Base-by-base conservation (phyloP, 2,888 invertebrate species). In the Cotesia congregata region DNA sequence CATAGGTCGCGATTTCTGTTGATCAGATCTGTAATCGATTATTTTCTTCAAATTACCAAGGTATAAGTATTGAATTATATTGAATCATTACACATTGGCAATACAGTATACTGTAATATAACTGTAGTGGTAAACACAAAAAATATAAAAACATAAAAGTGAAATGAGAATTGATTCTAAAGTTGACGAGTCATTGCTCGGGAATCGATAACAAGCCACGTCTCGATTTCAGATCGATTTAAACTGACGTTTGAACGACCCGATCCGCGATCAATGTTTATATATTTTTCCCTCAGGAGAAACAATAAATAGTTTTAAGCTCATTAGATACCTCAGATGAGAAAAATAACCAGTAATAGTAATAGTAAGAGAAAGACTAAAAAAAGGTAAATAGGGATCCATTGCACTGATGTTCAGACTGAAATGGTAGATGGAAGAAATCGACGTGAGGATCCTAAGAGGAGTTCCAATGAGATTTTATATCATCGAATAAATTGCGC, bases 281-380 rank as follows among this genome's bases (percentile, higher is more conserved):
- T 73, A 65, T 74, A n/a, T 38, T 67, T 68, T 59, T 68, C n/a
- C 39, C 20, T 39, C 61, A 20, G 7, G 41, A 59, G 62, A 73
- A 77, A 77, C 74, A 77, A 77, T 77, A 74, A 77, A 74, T 74
- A 69, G 70, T 74, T 69, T 77, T 61, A 70, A 59, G 70, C 77
- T 77, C 71, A 74, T 77, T 77, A 77, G 67, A 70, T 70, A 65
- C 67, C 6, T 50, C 41, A 59, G 38, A 60, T 60, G 65, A 65
- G 30, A 65, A 12, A 50, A 50, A 50, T 38, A 30, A 30, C 30
- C 20, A 59, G n/a, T 9, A 59, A n/a, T 12, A 20, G 59, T 38
- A 60, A 12, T 41, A 50, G 50, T 17, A 68, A 67, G 61, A 77
- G 74, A 71, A 74, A 70, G 74, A 74, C 74, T 40, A 74, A 64